phyloP scores from a whole-genome alignment of 1,140 invertebrate genomes.

The Papilio polytes region DNA sequence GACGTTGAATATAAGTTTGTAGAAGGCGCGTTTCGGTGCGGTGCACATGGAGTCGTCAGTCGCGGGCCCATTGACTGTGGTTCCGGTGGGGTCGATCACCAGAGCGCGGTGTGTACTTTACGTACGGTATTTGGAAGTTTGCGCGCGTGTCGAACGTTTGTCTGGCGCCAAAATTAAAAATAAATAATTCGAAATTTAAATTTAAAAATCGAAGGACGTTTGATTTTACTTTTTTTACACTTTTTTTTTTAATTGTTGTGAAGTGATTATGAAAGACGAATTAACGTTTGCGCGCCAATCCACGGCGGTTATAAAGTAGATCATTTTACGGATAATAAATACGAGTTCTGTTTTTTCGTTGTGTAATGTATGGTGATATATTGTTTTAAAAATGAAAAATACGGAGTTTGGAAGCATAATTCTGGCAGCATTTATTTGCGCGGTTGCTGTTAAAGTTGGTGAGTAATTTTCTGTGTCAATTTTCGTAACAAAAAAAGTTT shows the following conservation, averaged over 20 bases:
- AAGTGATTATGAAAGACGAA: slow-evolving; percentile 31
- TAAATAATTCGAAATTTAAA: slow-evolving; percentile 36
- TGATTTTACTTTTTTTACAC: slow-evolving; percentile 40
- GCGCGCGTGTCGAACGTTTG: slow-evolving; percentile 53
- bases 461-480: slow-evolving; percentile 11
- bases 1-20: slow-evolving; percentile 51
- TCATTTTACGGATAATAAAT: slow-evolving; percentile 6
- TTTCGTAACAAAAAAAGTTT: not conserved
- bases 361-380: slow-evolving; percentile 36
- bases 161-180: slow-evolving; percentile 58
- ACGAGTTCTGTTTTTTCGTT: slow-evolving; percentile 17
- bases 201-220: slow-evolving; percentile 35
- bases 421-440: not conserved
- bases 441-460: slow-evolving; percentile 30
- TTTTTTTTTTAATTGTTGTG: not conserved
- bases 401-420: slow-evolving; percentile 8
- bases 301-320: slow-evolving; percentile 33
- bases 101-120: slow-evolving; percentile 68
- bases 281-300: slow-evolving; percentile 37
- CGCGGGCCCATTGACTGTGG: slow-evolving; percentile 76
- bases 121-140: slow-evolving; percentile 63
- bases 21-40: slow-evolving; percentile 74
- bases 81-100: slow-evolving; percentile 83
- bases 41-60: slow-evolving; percentile 79
- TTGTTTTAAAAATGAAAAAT: slow-evolving; percentile 32